Conservation (phyloP, 2,888 invertebrate genomes). For the Melikaiella ostensackeni region DNA sequence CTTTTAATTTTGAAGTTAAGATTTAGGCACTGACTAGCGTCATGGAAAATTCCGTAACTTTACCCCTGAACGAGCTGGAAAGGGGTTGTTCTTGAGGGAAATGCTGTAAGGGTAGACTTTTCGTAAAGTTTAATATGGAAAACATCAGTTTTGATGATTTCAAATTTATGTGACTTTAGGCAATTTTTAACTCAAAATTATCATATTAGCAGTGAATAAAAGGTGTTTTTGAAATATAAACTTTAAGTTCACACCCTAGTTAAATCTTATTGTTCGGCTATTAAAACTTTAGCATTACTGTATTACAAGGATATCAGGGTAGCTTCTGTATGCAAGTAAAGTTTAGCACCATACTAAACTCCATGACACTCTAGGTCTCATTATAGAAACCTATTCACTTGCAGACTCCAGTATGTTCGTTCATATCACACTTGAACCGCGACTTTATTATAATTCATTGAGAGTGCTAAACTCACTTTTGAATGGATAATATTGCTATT, state of each 20-base stretch:
- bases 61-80: too few species aligned
- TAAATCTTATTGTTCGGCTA: not conserved
- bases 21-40: too few species aligned
- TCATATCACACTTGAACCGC: not conserved
- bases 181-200: too few species aligned
- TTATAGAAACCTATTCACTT: not conserved
- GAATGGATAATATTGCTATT: not conserved
- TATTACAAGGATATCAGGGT: slow-evolving; percentile 9
- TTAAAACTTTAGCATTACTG: not conserved
- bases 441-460: not conserved
- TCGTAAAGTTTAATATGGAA: too few species aligned
- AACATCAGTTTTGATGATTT: too few species aligned
- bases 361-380: not conserved
- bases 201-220: not conserved
- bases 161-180: too few species aligned
- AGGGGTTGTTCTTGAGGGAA: too few species aligned
- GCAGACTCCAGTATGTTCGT: not conserved
- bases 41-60: too few species aligned
- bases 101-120: too few species aligned
- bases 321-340: slow-evolving; percentile 10
- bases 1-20: too few species aligned
- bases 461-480: not conserved
- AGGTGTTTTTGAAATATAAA: not conserved
- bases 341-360: slow-evolving; percentile 5
- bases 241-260: not conserved